Conservation (phyloP, 30 jellyfish, hydroid and myxozoan species). For the Nemopilema nomurai region DNA sequence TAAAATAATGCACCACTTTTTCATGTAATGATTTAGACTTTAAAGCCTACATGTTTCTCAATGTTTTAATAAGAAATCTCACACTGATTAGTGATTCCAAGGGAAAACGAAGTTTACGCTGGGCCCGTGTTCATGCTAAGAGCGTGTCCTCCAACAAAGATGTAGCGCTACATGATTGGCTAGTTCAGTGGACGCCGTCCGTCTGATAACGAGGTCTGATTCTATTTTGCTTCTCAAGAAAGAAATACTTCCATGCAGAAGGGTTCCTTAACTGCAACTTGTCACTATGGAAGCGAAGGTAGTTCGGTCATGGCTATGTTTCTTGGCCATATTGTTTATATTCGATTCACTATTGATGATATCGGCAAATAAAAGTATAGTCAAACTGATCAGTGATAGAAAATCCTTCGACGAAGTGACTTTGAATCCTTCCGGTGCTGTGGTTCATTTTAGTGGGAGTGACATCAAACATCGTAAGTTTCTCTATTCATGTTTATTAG, state of each 20-base stretch:
- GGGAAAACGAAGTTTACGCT: too few species aligned
- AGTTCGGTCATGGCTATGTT: background rate
- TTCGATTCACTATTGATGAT: background rate
- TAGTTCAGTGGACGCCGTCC: too few species aligned
- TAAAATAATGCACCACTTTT: background rate
- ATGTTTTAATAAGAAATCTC: too few species aligned
- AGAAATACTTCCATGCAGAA: background rate
- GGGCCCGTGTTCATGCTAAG: too few species aligned
- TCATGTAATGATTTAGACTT: too few species aligned
- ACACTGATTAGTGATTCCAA: too few species aligned
- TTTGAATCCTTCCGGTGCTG: constrained; percentile 34
- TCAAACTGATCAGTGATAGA: background rate
- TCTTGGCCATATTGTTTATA: background rate
- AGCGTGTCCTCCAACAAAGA: too few species aligned
- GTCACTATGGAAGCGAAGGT: background rate
- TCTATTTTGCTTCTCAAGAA: too few species aligned
- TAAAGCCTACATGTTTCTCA: too few species aligned
- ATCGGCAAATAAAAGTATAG: background rate
- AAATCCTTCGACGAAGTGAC: constrained; percentile 8
- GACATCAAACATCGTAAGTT: constrained; percentile 3
- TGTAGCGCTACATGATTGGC: too few species aligned
- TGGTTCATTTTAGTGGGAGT: constrained; percentile 25
- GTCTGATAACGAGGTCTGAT: too few species aligned
- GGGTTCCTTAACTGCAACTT: background rate
- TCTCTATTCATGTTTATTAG: background rate